Evolutionary conservation across 1,140 invertebrate species (phyloP), one percentile per base, ranked within the genome.

Genomic region (Brachionus rotundiformis): DNA sequence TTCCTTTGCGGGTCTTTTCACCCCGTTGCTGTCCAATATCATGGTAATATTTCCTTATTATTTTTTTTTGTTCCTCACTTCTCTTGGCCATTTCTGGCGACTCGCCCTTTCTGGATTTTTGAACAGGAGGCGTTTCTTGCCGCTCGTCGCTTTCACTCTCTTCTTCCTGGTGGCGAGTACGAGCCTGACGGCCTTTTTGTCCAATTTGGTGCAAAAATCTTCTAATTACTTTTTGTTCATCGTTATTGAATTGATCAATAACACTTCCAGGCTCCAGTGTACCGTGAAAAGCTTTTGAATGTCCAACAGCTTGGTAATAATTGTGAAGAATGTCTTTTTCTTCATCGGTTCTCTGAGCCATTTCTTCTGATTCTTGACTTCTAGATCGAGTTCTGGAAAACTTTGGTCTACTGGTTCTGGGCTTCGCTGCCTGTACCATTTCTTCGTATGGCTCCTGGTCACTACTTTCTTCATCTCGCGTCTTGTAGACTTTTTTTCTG

Each of bases 171-270:
- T 29, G 10, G 10, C 68, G 16, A 6, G 39, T 41, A 8, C 68
- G n/a, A 25, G 39, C 23, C 25, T 11, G n/a, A 27, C 68, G 36
- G 10, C 68, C 68, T 73, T 63, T 63, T 29, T 29, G 61, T 29
- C 61, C 61, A 3, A 63, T 63, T 63, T 63, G 25, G 16, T 63
- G 61, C 29, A 63, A 63, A 63, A 63, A 63, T n/a, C 25, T 63
- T 29, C 29, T 29, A 13, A 63, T 63, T 31, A 63, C 29, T 63
- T 63, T 63, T 13, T 63, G 10, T 27, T 63, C 61, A 13, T 63
- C 61, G 3, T 29, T 11, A 2, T 10, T 63, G 29, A 63, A 63
- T n/a, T 10, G 13, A 13, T 63, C 25, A 25, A 63, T 29, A 2
- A 63, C 61, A 63, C 29, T 33, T 0, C 61, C 61, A 27, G 25